Evolutionary conservation across 2,113 vertebrate species (phyloP), one percentile per base, ranked within the genome.

Genomic region (Clarias gariepinus): DNA sequence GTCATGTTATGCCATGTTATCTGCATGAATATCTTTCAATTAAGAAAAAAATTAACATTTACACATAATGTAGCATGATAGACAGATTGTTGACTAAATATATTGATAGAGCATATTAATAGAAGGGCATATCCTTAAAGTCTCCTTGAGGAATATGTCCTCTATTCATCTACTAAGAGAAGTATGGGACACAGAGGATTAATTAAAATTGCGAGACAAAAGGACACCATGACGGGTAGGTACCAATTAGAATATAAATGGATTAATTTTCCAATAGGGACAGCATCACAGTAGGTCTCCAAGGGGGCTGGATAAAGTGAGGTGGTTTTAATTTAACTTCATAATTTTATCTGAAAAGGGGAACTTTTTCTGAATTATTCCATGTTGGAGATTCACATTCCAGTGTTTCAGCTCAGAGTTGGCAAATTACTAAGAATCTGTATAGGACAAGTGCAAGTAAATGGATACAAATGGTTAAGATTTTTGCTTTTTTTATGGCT

Each of bases 181-280:
- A 76, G 73, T 80, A 88, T 73, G 41, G 87, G 58, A 89, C 89
- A 90, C 87, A 87, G 57, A 87, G 87, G 90, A 90, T 89, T 91
- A 89, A 91, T 90, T 90, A 88, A 88, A 90, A 90, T 79, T 36
- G 58, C 60, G 64, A 73, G 84, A 87, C 68, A 86, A 87, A 87
- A 86, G 85, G 87, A 91, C 84, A 86, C 76, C 9, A 78, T 79
- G 85, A 55, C 28, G 57, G 80, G 60, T 87, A 87, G 57, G 66
- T 81, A 88, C 88, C 86, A 89, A 91, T 90, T 90, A 89, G 82
- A 87, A 89, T 85, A 86, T 36, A 86, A 89, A 88, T 84, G 80
- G 87, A 85, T 77, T 88, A 77, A 90, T 89, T 87, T 55, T 89
- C 87, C 82, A 89, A 85, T 36, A 87, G 58, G 82, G 77, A 83